Conservation (phyloP, 2,888 invertebrate species). For the Eristalis intricaria region DNA sequence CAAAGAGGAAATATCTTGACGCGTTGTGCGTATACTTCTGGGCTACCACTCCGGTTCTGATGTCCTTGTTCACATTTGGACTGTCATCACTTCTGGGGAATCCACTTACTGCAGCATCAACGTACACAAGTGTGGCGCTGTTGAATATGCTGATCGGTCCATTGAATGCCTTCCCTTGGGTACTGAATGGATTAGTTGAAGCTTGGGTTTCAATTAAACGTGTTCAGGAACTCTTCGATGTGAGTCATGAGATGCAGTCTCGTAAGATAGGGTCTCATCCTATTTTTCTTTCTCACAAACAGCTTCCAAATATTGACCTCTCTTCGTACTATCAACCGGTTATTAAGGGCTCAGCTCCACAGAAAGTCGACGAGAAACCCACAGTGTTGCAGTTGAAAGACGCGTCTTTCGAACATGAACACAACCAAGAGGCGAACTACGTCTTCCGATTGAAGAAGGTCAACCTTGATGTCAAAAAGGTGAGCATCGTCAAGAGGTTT, state of each 20-base stretch:
- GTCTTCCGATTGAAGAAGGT: conserved; percentile 78
- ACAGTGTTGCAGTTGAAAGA: conserved; percentile 83
- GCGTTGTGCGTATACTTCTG: conserved; percentile 99
- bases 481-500: conserved; percentile 39
- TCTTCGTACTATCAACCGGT: conserved; percentile 80
- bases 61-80: conserved; percentile 91
- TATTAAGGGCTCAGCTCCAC: conserved; percentile 73
- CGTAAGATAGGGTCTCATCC: background rate
- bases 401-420: conserved; percentile 83
- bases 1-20: conserved; percentile 96
- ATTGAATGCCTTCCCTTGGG: conserved; percentile 99
- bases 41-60: conserved; percentile 97
- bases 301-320: conserved; percentile 79
- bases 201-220: conserved; percentile 96
- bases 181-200: conserved; percentile 96
- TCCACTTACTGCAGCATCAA: conserved; percentile 92
- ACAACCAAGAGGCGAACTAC: conserved; percentile 49
- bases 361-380: conserved; percentile 82
- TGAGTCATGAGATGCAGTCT: conserved; percentile 80
- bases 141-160: conserved; percentile 98
- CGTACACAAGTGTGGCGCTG: conserved; percentile 96
- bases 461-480: conserved; percentile 79
- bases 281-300: background rate
- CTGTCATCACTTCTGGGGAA: conserved; percentile 90
- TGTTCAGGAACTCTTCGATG: conserved; percentile 90